Evolutionary conservation across 2,888 invertebrate genomes (phyloP).

Genomic region (Caenorhabditis imperialis): DNA sequence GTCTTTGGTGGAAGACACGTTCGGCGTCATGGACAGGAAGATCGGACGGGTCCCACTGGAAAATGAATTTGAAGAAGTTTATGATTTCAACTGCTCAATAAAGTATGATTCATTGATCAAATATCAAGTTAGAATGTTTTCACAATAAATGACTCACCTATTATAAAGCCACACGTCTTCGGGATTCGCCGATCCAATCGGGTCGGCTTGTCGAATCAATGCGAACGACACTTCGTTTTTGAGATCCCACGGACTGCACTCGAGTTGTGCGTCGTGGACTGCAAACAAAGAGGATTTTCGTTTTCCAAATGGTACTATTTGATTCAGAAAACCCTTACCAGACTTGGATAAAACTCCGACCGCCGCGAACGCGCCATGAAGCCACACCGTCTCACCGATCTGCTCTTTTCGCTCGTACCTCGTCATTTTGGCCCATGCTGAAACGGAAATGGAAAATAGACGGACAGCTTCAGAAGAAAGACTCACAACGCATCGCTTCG

Average conservation of each 20-base stretch:
- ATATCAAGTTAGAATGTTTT: not conserved
- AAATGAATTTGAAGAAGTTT: not conserved
- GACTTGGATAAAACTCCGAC: slow-evolving; percentile 58
- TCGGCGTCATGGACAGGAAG: slow-evolving; percentile 70
- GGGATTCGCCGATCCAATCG: slow-evolving; percentile 66
- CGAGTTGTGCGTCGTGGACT: slow-evolving; percentile 76
- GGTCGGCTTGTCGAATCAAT: slow-evolving; percentile 73
- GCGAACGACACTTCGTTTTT: slow-evolving; percentile 74
- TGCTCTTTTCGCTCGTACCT: slow-evolving; percentile 75
- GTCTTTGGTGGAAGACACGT: slow-evolving; percentile 65
- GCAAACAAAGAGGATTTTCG: slow-evolving; percentile 35
- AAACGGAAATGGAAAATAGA: slow-evolving; percentile 29
- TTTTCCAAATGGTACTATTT: too few species aligned
- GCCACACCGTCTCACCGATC: slow-evolving; percentile 72
- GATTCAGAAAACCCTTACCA: too few species aligned
- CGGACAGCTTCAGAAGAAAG: not conserved
- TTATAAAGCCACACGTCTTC: slow-evolving; percentile 77
- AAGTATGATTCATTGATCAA: too few species aligned
- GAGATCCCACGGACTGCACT: slow-evolving; percentile 72
- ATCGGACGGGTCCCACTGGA: slow-evolving; percentile 75
- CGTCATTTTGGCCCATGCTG: slow-evolving; percentile 75
- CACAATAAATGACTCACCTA: slow-evolving; percentile 60
- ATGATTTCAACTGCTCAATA: too few species aligned
- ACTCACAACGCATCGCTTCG: slow-evolving; percentile 38
- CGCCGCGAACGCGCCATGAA: slow-evolving; percentile 74